A percentile compares a stretch with the other conserved stretches of the same genome.
These are phyloP conservation scores for Octodonta nipae DNA, from an alignment of 2,888 invertebrate genomes.

Conservation along the genomic window DNA sequence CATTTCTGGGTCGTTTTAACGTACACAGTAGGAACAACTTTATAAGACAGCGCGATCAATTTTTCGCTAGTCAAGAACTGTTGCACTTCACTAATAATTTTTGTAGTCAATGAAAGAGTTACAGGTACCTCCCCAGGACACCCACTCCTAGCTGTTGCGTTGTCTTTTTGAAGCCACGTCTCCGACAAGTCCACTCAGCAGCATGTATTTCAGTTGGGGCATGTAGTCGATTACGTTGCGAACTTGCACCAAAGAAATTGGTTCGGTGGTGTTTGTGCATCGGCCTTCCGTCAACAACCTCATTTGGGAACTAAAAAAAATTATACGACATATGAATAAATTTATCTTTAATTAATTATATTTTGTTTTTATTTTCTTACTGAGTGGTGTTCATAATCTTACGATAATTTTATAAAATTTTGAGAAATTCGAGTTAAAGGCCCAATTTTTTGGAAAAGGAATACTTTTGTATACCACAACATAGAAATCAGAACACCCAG, in stretches of 20 bases:
- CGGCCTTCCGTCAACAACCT: slow-evolving; percentile 66
- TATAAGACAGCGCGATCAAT: slow-evolving; percentile 18
- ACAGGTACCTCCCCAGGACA: slow-evolving; percentile 28
- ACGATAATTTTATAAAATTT: too few species aligned
- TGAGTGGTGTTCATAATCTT: too few species aligned
- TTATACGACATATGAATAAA: too few species aligned
- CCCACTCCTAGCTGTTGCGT: slow-evolving; percentile 50
- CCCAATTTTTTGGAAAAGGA: too few species aligned
- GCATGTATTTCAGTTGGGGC: slow-evolving; percentile 79
- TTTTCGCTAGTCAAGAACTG: slow-evolving; percentile 10
- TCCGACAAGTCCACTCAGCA: slow-evolving; percentile 39
- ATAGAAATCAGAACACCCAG: too few species aligned
- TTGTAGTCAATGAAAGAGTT: slow-evolving; percentile 15
- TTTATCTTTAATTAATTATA: too few species aligned
- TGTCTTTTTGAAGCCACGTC: slow-evolving; percentile 39
- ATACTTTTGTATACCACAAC: too few species aligned
- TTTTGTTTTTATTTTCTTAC: too few species aligned
- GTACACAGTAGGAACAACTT: slow-evolving; percentile 27
- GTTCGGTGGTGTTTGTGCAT: slow-evolving; percentile 55
- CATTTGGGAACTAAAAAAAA: slow-evolving; percentile 46
- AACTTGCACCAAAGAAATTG: slow-evolving; percentile 67
- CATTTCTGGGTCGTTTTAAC: too few species aligned
- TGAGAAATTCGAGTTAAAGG: too few species aligned
- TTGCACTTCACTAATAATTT: slow-evolving; percentile 17
- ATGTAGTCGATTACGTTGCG: slow-evolving; percentile 72